These are phyloP conservation scores for Aplodontia rufa DNA, from an alignment of 2,113 vertebrate species.

Conservation along the genomic window DNA sequence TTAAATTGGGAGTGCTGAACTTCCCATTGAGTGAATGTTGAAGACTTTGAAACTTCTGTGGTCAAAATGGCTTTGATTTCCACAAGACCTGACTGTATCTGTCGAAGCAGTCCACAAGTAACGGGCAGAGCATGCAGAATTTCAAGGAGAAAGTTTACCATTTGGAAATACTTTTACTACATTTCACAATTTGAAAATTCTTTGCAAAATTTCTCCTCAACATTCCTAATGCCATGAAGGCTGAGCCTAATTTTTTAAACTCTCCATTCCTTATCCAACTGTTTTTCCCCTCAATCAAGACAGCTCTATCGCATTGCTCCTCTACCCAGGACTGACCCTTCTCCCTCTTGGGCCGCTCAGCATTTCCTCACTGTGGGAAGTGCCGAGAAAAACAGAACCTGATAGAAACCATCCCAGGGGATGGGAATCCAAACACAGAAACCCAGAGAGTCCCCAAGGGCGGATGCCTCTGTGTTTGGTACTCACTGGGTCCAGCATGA, in stretches of 20 bases:
- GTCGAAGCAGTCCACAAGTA: neutral
- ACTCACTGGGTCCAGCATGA: constrained; percentile 96
- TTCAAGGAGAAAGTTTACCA: neutral
- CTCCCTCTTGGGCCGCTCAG: neutral
- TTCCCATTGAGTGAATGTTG: neutral
- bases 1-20: neutral
- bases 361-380: neutral
- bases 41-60: neutral
- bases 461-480: neutral
- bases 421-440: neutral
- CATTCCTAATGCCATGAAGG: neutral
- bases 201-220: neutral
- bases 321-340: neutral
- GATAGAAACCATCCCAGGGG: neutral
- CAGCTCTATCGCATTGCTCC: neutral
- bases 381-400: neutral
- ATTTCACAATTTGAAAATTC: too few relatives aligned
- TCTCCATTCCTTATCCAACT: neutral
- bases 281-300: neutral
- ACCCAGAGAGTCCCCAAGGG: neutral
- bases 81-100: neutral
- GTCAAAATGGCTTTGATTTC: neutral
- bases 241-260: neutral
- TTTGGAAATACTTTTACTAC: neutral
- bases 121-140: neutral